These are phyloP conservation scores for Coecobrya sp. DNA, from an alignment of 2,888 invertebrate species.

Conservation along the genomic window DNA sequence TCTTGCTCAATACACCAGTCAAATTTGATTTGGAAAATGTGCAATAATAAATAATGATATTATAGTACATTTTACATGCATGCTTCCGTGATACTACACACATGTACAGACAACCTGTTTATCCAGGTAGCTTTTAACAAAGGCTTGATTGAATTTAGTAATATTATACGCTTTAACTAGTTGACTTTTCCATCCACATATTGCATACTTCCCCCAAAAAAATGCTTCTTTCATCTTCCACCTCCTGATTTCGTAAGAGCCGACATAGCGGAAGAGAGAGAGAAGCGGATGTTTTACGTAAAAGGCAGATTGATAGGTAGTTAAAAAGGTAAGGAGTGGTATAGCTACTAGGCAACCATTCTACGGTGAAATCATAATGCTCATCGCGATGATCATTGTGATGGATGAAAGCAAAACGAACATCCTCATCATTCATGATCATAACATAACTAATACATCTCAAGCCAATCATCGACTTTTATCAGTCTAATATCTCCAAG, in stretches of 20 bases:
- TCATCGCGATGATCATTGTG: conserved; percentile 22
- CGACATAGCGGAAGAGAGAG: background rate
- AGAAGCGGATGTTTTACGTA: background rate
- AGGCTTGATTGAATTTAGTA: background rate
- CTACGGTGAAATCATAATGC: conserved; percentile 18
- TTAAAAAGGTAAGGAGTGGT: background rate
- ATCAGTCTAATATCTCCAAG: conserved; percentile 13
- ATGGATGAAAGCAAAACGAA: conserved; percentile 42
- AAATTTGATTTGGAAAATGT: background rate
- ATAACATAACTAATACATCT: background rate
- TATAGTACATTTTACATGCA: background rate
- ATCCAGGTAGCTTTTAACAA: background rate
- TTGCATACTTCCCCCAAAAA: background rate
- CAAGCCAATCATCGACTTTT: conserved; percentile 17
- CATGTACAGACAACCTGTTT: background rate
- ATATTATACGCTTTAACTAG: background rate
- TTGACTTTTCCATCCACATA: background rate
- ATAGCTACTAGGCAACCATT: background rate
- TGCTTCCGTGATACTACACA: background rate
- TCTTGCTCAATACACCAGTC: background rate
- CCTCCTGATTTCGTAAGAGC: background rate
- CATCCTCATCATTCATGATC: background rate
- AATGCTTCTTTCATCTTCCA: conserved; percentile 8
- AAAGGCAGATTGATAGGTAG: background rate
- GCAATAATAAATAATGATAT: background rate